Base-by-base conservation (phyloP, 64 coral and sea anemone species). In the Dendronephthya gigantea region DNA sequence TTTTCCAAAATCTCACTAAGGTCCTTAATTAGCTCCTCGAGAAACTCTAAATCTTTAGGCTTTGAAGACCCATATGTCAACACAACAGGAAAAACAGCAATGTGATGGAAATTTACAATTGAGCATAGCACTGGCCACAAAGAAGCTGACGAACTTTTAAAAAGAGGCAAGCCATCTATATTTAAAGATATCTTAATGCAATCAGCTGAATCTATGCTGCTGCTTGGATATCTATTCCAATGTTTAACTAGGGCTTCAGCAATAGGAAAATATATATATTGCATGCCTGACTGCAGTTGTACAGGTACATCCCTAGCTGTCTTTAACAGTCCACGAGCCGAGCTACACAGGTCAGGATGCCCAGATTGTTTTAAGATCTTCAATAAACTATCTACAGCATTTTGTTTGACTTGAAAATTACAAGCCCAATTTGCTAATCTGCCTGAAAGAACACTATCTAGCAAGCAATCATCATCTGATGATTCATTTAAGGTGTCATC, bases 231-330 rank as follows among this genome's bases (percentile, higher is more conserved):
- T 35, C 68, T 74, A 17, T 30, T 27, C 68, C n/a, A 74, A 30
- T 74, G 68, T 27, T 0, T 74, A 27, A 30, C 32, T 28, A 74
- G 25, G 19, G 22, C 68, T 35, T 74, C 14, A 13, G n/a, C 32
- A 74, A 74, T 35, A 30, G 68, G 68, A 35, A 74, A 74, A 35
- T 74, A 74, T 25, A 74, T 1, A 74, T 74, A 74, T 74, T 74
- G 68, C 68, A 74, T 74, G 30, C 68, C 68, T 30, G 68, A 74
- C 68, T 27, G 22, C 32, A 74, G 22, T 25, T 4, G 32, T 74
- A 35, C 0, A 74, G 68, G 25, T 35, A 74, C 25, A 27, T 74
- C n/a, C 32, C 68, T 74, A 74, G 68, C 68, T 30, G 68, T 74
- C 25, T 74, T 74, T 27, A 35, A 30, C 32, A 74, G 32, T 74